Conservation (phyloP, 2,113 vertebrate species). For the Aphelocoma coerulescens region DNA sequence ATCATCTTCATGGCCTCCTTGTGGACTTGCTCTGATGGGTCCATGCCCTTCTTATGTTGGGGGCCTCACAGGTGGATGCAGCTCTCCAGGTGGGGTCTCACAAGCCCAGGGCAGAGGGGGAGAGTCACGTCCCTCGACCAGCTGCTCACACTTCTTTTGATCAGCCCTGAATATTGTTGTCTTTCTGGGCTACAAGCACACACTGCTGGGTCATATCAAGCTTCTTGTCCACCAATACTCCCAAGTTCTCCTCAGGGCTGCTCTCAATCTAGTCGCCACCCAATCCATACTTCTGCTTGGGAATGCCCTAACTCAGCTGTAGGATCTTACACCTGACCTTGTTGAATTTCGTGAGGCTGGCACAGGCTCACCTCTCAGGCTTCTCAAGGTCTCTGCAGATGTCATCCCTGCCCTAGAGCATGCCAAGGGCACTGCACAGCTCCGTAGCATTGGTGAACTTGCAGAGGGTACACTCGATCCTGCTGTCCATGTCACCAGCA, state of each 20-base stretch:
- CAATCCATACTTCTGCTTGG: background rate
- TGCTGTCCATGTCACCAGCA: fast-evolving
- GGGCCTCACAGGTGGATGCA: background rate
- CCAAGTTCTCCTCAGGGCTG: background rate
- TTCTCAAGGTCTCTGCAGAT: background rate
- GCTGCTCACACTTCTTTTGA: background rate
- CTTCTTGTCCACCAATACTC: background rate
- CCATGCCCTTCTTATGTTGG: background rate
- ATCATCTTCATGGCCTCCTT: background rate
- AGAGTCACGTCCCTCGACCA: fast-evolving
- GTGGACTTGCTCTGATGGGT: background rate
- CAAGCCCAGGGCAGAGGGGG: background rate
- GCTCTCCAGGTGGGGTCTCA: background rate
- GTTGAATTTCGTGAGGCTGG: background rate
- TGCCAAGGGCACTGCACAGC: background rate
- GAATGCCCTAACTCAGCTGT: background rate
- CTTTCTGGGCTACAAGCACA: background rate
- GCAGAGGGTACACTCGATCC: background rate
- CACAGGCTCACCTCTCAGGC: background rate
- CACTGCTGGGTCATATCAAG: background rate
- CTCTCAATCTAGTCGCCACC: background rate
- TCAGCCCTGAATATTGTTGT: background rate
- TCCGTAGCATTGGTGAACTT: background rate
- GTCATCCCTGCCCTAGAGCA: background rate
- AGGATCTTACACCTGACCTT: background rate